These are phyloP conservation scores for Trachops cirrhosus DNA, from an alignment of 2,797 vertebrate genomes.

Conservation along the genomic window DNA sequence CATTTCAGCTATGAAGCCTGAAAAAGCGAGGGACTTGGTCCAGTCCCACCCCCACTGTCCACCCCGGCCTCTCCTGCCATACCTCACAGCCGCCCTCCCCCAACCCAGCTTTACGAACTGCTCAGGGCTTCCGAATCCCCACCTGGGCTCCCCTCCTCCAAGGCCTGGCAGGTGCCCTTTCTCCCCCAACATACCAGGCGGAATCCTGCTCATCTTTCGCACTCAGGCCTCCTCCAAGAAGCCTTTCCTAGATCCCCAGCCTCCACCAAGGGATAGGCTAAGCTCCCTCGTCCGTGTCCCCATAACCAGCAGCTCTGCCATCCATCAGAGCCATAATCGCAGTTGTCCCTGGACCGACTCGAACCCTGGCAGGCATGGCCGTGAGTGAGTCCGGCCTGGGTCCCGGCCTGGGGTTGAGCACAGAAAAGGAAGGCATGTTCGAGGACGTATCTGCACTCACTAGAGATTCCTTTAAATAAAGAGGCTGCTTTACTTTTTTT, in stretches of 20 bases:
- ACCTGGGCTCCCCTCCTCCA: fast-evolving
- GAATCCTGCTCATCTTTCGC: neutral
- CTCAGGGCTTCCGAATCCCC: neutral
- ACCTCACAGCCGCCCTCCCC: neutral
- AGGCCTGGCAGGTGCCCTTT: neutral
- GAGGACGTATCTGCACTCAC: fast-evolving
- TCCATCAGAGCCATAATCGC: neutral
- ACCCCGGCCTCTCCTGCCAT: no score
- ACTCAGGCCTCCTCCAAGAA: neutral
- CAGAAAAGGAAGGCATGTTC: neutral
- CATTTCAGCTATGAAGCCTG: neutral
- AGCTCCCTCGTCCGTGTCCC: neutral
- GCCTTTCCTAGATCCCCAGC: neutral
- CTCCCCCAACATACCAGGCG: neutral
- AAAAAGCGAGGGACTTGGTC: neutral
- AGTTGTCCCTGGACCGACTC: no score
- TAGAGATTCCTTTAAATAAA: neutral
- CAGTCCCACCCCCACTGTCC: neutral
- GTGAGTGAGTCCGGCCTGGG: fast-evolving
- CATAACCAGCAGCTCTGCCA: neutral
- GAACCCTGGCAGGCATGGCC: neutral
- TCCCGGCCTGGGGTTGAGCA: neutral
- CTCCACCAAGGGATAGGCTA: neutral
- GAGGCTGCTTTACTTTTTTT: neutral
- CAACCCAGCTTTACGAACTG: neutral